Conservation (phyloP, 2,797 vertebrate species). For the Kryptolebias ocellatus region DNA sequence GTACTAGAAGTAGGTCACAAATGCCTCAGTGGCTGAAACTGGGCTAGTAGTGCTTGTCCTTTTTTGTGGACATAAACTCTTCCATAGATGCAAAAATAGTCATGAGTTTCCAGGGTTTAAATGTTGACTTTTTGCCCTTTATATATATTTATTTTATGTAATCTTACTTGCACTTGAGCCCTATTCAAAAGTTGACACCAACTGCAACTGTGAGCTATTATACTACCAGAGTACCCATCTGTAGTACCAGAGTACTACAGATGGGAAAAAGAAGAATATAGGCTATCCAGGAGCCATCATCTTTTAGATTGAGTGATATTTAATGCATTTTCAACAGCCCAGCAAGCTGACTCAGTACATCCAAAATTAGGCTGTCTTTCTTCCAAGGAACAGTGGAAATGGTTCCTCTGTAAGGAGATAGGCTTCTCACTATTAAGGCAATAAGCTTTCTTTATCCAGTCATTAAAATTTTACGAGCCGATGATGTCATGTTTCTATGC, state of each 20-base stretch:
- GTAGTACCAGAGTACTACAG: not conserved
- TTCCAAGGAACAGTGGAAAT: slow-evolving; percentile 43
- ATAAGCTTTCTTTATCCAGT: slow-evolving; percentile 41
- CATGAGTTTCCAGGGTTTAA: not conserved
- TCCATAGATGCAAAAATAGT: slow-evolving; percentile 6
- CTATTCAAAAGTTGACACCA: slow-evolving; percentile 36
- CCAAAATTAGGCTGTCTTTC: slow-evolving; percentile 50
- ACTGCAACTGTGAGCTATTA: slow-evolving; percentile 21
- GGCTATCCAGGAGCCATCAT: slow-evolving; percentile 18
- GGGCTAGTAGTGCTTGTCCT: not conserved
- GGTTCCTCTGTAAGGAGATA: slow-evolving; percentile 25
- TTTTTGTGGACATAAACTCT: slow-evolving; percentile 15
- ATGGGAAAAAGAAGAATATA: slow-evolving; percentile 14
- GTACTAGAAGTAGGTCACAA: slow-evolving; percentile 31
- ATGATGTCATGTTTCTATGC: slow-evolving; percentile 38
- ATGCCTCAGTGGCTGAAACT: slow-evolving; percentile 31
- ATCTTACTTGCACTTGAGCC: too few relatives aligned
- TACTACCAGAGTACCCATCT: slow-evolving; percentile 16
- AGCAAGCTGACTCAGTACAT: slow-evolving; percentile 60
- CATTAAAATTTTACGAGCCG: slow-evolving; percentile 27
- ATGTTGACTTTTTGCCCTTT: not conserved
- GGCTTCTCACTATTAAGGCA: slow-evolving; percentile 34
- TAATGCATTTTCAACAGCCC: slow-evolving; percentile 42
- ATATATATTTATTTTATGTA: not conserved
- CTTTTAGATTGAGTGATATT: slow-evolving; percentile 48